These are phyloP conservation scores for Glossophaga mutica DNA, from an alignment of 2,797 vertebrate genomes.

Conservation along the genomic window DNA sequence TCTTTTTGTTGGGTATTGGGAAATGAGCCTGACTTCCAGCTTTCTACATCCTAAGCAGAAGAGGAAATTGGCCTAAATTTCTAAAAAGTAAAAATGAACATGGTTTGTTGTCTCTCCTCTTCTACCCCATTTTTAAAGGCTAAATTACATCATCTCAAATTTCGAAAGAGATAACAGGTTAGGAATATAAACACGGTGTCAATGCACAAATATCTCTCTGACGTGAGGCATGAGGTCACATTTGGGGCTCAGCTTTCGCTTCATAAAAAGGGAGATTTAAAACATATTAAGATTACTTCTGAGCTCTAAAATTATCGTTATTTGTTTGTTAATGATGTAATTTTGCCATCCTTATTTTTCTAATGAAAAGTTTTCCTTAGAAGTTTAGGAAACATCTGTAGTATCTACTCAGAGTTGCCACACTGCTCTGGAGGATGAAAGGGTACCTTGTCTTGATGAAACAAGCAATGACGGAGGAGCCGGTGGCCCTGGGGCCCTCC, in stretches of 20 bases:
- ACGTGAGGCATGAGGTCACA: neutral
- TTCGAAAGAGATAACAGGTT: neutral
- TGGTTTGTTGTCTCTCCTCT: neutral
- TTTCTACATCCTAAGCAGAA: neutral
- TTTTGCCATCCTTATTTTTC: neutral
- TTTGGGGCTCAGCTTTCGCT: neutral
- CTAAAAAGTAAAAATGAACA: neutral
- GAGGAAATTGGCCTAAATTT: neutral
- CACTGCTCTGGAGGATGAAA: slow-evolving; percentile 13
- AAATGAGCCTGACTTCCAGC: neutral
- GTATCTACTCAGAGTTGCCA: neutral
- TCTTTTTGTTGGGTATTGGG: neutral
- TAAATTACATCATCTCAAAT: neutral
- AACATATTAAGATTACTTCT: neutral
- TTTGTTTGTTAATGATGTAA: neutral
- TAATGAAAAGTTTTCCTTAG: neutral
- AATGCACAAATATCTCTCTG: neutral
- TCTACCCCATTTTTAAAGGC: neutral
- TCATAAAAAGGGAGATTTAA: neutral
- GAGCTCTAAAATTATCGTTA: neutral
- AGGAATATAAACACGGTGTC: neutral
- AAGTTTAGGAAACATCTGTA: neutral
- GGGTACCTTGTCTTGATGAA: neutral
- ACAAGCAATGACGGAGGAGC: neutral
- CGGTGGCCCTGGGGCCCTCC: neutral